These are phyloP conservation scores for Xenopus laevis DNA, from an alignment of 2,113 vertebrate species.

Conservation along the genomic window DNA sequence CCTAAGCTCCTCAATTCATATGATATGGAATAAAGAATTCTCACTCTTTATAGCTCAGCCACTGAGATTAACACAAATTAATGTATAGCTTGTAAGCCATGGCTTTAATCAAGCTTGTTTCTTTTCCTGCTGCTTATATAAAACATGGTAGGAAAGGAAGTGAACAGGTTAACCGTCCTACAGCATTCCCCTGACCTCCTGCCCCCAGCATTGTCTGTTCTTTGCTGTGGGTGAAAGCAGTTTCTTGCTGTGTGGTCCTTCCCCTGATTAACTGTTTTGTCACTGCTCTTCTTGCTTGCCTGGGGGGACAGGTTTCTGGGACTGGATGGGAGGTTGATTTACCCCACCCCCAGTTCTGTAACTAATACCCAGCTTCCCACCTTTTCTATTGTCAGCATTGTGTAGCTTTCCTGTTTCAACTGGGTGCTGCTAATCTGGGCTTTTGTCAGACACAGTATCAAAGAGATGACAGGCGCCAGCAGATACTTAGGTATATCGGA, in stretches of 20 bases:
- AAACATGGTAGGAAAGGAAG: background rate
- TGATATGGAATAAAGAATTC: no score
- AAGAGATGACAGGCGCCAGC: background rate
- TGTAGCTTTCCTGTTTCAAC: slow-evolving; percentile 5
- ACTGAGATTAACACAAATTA: no score
- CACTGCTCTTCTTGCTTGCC: slow-evolving; percentile 16
- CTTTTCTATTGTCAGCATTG: slow-evolving; percentile 25
- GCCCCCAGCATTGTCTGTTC: slow-evolving; percentile 9
- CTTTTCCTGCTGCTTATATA: background rate
- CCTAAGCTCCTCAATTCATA: no score
- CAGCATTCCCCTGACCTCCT: background rate
- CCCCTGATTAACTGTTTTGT: slow-evolving; percentile 38
- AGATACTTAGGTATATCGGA: background rate
- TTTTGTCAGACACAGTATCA: background rate
- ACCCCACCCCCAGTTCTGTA: slow-evolving; percentile 26
- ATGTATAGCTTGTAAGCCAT: no score
- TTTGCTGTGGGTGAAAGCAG: slow-evolving; percentile 11
- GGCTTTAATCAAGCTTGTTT: no score
- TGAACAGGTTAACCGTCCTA: background rate
- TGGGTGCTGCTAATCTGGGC: background rate
- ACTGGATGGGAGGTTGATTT: background rate
- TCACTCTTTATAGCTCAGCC: no score
- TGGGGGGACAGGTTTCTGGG: slow-evolving; percentile 21
- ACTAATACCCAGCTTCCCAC: slow-evolving; percentile 29
- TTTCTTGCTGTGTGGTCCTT: slow-evolving; percentile 31